phyloP scores from a whole-genome alignment of 2,888 invertebrate species.

The Nomada fabriciana region DNA sequence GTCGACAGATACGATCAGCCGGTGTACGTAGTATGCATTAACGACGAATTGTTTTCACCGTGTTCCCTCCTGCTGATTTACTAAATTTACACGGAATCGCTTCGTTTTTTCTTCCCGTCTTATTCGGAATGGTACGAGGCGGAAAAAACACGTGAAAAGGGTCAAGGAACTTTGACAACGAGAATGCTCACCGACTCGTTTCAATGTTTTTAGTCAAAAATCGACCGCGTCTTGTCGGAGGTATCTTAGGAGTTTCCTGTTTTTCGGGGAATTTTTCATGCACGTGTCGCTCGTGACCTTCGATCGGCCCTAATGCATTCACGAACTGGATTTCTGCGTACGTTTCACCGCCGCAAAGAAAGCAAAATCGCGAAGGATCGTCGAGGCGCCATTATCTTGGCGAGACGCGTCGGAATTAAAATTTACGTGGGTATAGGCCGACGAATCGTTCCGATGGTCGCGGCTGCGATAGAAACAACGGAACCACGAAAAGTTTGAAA shows the following conservation, averaged over 20 bases:
- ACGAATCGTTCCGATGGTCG: constrained; percentile 19
- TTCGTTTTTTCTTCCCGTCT: background rate
- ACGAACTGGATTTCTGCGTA: constrained; percentile 3
- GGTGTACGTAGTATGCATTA: background rate
- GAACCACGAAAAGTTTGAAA: too few species aligned
- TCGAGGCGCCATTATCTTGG: constrained; percentile 38
- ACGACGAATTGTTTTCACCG: background rate
- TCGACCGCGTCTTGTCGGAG: background rate
- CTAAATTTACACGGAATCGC: background rate
- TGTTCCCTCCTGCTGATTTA: background rate
- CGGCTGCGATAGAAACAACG: too few species aligned
- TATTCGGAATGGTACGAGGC: background rate
- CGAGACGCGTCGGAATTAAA: constrained; percentile 38
- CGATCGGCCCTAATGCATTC: constrained; percentile 44
- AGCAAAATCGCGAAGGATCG: constrained; percentile 24
- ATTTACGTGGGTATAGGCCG: constrained; percentile 44
- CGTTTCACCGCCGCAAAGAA: background rate
- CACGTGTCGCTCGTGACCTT: constrained; percentile 31
- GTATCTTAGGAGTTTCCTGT: constrained; percentile 29
- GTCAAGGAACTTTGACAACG: constrained; percentile 11
- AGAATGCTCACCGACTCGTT: background rate
- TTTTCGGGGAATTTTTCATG: constrained; percentile 34
- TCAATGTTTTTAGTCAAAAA: constrained; percentile 6
- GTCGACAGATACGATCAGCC: constrained; percentile 6
- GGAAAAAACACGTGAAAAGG: constrained; percentile 21